Evolutionary conservation across 1,140 invertebrate genomes (phyloP).

Genomic region (Fopius arisanus): DNA sequence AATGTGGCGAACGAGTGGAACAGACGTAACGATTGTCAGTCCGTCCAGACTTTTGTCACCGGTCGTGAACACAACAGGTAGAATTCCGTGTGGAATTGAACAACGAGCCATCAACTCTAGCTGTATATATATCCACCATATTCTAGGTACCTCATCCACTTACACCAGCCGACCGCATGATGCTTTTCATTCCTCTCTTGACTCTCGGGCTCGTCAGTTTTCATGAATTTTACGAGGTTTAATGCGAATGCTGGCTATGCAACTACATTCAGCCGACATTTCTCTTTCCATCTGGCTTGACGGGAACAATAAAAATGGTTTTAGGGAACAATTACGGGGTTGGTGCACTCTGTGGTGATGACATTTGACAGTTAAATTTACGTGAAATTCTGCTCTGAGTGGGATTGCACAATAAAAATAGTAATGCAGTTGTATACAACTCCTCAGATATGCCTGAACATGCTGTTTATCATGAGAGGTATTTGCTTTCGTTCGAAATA

Average conservation of each 20-base stretch:
- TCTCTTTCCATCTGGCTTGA: background rate
- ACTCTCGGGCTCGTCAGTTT: slow-evolving; percentile 1
- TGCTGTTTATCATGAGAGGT: too few species aligned
- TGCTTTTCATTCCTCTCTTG: slow-evolving; percentile 9
- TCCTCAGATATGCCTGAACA: too few species aligned
- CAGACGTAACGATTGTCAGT: background rate
- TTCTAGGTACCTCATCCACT: slow-evolving; percentile 5
- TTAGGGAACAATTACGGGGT: background rate
- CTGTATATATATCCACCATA: background rate
- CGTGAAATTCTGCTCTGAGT: background rate
- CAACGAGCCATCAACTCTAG: background rate
- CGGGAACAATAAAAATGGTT: background rate
- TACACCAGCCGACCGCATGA: background rate
- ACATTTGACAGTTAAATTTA: background rate
- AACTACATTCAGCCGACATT: background rate
- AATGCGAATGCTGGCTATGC: background rate
- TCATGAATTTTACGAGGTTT: slow-evolving; percentile 6
- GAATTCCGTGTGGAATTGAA: slow-evolving; percentile 4
- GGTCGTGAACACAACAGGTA: background rate
- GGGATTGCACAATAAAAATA: background rate
- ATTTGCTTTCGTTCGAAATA: too few species aligned
- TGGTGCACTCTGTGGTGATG: background rate
- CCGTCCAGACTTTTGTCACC: background rate
- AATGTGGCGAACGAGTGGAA: background rate
- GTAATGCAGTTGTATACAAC: too few species aligned